These are phyloP conservation scores for Syngnathus acus DNA, from an alignment of 2,797 vertebrate genomes.

Conservation along the genomic window DNA sequence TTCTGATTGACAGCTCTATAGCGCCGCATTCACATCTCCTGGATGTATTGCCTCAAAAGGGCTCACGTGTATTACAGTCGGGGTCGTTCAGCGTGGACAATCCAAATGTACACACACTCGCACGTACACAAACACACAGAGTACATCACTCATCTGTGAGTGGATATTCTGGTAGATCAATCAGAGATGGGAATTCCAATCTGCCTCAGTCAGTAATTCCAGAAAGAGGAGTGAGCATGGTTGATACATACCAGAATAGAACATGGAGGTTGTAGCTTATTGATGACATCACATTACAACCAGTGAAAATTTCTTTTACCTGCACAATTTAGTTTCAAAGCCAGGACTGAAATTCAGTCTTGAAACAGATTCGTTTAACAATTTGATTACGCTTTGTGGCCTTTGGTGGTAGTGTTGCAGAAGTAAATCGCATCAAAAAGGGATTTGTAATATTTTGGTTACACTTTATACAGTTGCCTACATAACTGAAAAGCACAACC, in stretches of 20 bases:
- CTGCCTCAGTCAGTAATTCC: conserved; percentile 39
- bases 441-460: not conserved
- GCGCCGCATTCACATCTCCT: conserved; percentile 33
- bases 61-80: conserved; percentile 12
- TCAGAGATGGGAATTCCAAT: conserved; percentile 56
- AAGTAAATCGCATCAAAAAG: not conserved
- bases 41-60: conserved; percentile 18
- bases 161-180: conserved; percentile 57
- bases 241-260: conserved; percentile 34
- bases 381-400: not conserved
- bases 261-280: not conserved
- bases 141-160: conserved; percentile 48
- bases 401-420: not conserved
- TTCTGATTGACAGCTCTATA: conserved; percentile 29
- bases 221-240: conserved; percentile 18
- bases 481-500: not conserved
- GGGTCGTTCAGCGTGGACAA: not conserved
- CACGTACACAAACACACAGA: not conserved
- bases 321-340: not conserved
- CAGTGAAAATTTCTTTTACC: not conserved
- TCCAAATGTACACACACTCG: not conserved
- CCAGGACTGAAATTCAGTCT: not conserved
- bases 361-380: not conserved
- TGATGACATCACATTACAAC: not conserved
- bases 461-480: not conserved